Conservation (phyloP, 2,797 vertebrate species). For the Epinephelus malabaricus region DNA sequence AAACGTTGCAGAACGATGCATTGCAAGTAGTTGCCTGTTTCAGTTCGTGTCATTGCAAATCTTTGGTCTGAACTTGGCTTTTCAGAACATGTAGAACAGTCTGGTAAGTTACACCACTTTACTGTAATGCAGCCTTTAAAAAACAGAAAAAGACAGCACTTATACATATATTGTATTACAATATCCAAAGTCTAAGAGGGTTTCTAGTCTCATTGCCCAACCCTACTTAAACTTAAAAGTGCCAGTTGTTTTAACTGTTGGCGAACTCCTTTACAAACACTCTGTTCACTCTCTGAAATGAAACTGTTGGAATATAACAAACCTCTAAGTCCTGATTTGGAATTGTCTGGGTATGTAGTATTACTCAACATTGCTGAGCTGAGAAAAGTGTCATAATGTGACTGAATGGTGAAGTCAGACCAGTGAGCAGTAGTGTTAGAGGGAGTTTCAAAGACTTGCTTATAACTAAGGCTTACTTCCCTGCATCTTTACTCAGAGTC, state of each 20-base stretch:
- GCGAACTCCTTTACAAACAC: not conserved
- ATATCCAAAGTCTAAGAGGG: no score
- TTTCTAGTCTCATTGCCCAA: no score
- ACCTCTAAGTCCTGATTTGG: not conserved
- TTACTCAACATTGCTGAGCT: not conserved
- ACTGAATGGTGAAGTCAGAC: slow-evolving; percentile 12
- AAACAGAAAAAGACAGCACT: no score
- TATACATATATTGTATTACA: no score
- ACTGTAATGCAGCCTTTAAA: no score
- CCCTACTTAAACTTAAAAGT: no score
- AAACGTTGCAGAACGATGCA: no score
- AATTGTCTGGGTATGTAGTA: not conserved
- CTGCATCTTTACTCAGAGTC: not conserved
- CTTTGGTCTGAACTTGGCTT: no score
- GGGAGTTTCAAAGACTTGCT: slow-evolving; percentile 18
- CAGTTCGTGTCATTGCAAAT: no score
- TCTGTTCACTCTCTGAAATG: not conserved
- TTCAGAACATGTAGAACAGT: no score
- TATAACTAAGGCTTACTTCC: slow-evolving; percentile 15
- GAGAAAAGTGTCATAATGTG: not conserved
- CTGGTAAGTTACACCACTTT: no score
- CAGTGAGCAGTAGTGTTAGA: not conserved
- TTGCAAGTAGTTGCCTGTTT: no score
- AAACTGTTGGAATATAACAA: not conserved
- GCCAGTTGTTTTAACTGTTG: not conserved